Evolutionary conservation across 2,113 vertebrate species (phyloP).

Genomic region (Sphaerodactylus townsendi): DNA sequence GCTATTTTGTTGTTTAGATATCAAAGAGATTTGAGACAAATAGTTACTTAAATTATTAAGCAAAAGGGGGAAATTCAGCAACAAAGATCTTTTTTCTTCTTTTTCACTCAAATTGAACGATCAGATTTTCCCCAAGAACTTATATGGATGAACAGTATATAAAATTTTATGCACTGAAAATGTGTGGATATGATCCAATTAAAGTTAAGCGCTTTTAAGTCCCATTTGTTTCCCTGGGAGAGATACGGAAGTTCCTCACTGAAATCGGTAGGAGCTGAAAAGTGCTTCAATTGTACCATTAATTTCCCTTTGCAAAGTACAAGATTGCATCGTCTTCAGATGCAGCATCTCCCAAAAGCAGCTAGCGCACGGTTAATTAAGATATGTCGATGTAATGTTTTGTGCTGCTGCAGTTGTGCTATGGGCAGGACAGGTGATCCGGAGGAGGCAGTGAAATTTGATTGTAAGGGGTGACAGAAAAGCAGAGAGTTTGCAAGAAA

Average conservation of each 20-base stretch:
- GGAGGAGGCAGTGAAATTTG: not conserved
- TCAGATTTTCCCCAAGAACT: constrained; percentile 18
- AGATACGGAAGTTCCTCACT: not conserved
- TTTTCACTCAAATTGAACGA: accelerated
- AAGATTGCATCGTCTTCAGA: constrained; percentile 29
- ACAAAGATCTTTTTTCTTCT: not conserved
- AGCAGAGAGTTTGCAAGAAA: constrained; percentile 48
- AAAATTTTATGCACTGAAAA: not conserved
- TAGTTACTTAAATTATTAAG: constrained; percentile 57
- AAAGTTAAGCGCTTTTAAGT: not conserved
- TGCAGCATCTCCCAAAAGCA: not conserved
- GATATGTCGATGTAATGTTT: constrained; percentile 28
- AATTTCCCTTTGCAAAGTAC: not conserved
- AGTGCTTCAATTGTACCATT: not conserved
- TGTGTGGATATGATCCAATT: not conserved
- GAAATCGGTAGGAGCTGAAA: not conserved
- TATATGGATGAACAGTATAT: not conserved
- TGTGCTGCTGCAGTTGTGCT: constrained; percentile 11
- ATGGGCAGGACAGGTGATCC: constrained; percentile 5
- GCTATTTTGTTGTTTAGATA: constrained; percentile 60
- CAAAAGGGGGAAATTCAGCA: constrained; percentile 51
- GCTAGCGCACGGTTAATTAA: constrained; percentile 17
- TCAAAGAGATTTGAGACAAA: constrained; percentile 58
- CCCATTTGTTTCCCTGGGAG: not conserved
- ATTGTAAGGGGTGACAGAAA: not conserved